A percentile compares a stretch with the other conserved stretches of the same genome.
Conservation (phyloP, 1,140 invertebrate species). For the Acromyrmex echinatior region DNA sequence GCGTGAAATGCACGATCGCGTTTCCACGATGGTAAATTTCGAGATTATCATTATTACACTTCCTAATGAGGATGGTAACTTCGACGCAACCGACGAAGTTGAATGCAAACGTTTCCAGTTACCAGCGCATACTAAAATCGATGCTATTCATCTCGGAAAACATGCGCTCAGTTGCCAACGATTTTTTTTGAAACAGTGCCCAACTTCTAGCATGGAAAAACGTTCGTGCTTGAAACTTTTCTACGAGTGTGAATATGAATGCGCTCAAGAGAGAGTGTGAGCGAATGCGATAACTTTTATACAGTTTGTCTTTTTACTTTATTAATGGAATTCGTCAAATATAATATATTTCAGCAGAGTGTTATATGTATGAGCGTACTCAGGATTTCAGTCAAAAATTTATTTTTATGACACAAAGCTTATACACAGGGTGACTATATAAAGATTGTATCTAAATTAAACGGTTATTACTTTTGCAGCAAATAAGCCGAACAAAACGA, state of each 20-base stretch:
- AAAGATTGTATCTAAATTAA: too few relatives aligned
- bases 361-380: neutral
- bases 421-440: too few relatives aligned
- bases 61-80: neutral
- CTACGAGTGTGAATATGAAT: conserved; percentile 11
- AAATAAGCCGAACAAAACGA: too few relatives aligned
- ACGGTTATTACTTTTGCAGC: too few relatives aligned
- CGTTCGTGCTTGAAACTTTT: conserved; percentile 29
- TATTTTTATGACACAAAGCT: too few relatives aligned
- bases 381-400: too few relatives aligned
- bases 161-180: conserved; percentile 4
- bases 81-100: neutral
- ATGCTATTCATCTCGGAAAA: conserved; percentile 21
- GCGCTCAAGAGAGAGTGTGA: neutral
- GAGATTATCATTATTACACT: conserved; percentile 33
- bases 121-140: conserved; percentile 14
- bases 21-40: conserved; percentile 47
- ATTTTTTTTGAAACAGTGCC: conserved; percentile 28
- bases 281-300: conserved; percentile 31
- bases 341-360: neutral
- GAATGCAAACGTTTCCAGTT: conserved; percentile 1
- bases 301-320: conserved; percentile 4
- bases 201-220: neutral
- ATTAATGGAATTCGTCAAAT: neutral
- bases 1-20: conserved; percentile 20